These are phyloP conservation scores for Coptodon rendalli DNA, from an alignment of 2,113 vertebrate species.

Conservation along the genomic window DNA sequence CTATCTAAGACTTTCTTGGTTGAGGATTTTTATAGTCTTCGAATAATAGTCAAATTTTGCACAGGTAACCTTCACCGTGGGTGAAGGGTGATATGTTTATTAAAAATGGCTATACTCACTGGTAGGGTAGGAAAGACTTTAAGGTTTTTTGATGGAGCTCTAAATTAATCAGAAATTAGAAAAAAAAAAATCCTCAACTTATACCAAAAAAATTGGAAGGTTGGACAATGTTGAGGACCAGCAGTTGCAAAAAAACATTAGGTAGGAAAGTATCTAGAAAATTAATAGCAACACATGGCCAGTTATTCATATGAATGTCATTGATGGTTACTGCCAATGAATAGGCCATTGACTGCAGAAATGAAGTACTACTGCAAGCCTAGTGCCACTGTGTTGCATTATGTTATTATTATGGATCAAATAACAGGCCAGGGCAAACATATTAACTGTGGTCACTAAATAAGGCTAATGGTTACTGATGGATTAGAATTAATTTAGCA, in stretches of 20 bases:
- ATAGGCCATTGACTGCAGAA: neutral
- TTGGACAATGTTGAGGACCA: neutral
- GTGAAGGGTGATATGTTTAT: neutral
- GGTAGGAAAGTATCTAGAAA: neutral
- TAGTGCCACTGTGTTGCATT: neutral
- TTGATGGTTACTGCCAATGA: neutral
- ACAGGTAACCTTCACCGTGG: neutral
- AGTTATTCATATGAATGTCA: neutral
- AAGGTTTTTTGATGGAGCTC: neutral
- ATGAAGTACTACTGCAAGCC: neutral
- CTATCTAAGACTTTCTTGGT: neutral
- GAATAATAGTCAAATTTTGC: neutral
- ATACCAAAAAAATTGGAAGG: neutral
- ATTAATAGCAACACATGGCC: neutral
- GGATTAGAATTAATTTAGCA: neutral
- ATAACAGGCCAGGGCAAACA: neutral
- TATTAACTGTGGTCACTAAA: neutral
- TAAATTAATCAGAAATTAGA: neutral
- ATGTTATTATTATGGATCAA: neutral
- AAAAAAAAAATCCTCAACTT: neutral
- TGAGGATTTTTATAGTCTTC: neutral
- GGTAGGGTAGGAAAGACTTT: neutral
- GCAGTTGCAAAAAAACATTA: neutral
- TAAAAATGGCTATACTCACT: neutral
- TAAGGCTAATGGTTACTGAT: neutral